Conservation (phyloP, 2,113 vertebrate species). For the Ivindomyrus marchei region DNA sequence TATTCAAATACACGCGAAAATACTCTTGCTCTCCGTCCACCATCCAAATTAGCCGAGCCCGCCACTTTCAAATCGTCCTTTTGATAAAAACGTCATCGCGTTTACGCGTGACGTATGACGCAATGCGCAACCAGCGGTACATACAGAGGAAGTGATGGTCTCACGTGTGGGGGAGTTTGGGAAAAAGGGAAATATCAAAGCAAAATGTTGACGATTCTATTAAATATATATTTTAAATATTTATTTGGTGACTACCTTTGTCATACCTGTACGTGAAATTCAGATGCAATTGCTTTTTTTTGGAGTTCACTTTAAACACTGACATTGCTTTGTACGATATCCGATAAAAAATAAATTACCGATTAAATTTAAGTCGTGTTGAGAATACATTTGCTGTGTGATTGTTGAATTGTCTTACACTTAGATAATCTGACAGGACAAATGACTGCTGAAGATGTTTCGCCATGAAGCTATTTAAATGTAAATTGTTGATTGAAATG, state of each 20-base stretch:
- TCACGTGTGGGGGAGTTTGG: background rate
- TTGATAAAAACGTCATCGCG: slow-evolving; percentile 9
- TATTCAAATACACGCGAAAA: background rate
- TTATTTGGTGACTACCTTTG: background rate
- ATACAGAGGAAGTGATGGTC: background rate
- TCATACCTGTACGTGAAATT: background rate
- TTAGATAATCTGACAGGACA: background rate
- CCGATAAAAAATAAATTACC: background rate
- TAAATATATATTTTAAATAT: background rate
- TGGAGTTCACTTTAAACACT: background rate
- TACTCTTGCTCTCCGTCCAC: background rate
- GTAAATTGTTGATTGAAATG: background rate
- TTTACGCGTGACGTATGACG: background rate
- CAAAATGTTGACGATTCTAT: background rate
- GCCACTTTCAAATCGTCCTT: slow-evolving; percentile 62
- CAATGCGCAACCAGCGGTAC: background rate
- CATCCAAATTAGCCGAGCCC: slow-evolving; percentile 28
- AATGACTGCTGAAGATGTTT: background rate
- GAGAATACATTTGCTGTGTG: background rate
- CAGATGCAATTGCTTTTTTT: background rate
- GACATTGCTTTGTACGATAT: background rate
- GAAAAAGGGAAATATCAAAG: background rate
- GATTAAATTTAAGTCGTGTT: background rate
- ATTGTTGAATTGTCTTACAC: background rate
- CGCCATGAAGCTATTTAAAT: background rate